Conservation (phyloP, 2,797 vertebrate species). For the Onychomys torridus region DNA sequence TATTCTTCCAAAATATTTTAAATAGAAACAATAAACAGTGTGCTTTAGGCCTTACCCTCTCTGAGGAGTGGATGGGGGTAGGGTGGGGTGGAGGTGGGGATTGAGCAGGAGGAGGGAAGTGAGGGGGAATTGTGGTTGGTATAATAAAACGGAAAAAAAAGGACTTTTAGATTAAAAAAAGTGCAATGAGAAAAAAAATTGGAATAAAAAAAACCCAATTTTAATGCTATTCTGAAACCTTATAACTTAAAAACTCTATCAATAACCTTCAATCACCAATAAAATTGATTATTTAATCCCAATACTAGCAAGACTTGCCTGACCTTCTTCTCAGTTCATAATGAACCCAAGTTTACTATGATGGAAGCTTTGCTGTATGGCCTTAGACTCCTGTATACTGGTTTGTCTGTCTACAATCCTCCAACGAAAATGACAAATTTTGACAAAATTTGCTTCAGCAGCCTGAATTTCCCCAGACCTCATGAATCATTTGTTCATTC, state of each 20-base stretch:
- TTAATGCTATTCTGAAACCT: background rate
- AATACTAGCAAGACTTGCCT: background rate
- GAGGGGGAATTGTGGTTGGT: too few relatives aligned
- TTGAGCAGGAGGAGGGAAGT: too few relatives aligned
- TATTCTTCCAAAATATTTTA: background rate
- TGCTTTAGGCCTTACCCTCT: background rate
- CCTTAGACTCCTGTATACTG: background rate
- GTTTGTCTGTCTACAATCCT: constrained; percentile 40
- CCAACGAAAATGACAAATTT: constrained; percentile 48
- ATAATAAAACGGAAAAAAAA: too few relatives aligned
- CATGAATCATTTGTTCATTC: constrained; percentile 57
- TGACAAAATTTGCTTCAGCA: constrained; percentile 57
- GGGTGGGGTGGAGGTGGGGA: too few relatives aligned
- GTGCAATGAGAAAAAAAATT: too few relatives aligned
- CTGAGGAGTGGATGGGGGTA: too few relatives aligned
- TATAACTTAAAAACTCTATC: background rate
- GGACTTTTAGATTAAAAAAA: too few relatives aligned
- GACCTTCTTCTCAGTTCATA: background rate
- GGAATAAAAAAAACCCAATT: background rate
- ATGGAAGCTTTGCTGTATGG: background rate
- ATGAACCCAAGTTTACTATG: background rate
- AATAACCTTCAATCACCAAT: background rate
- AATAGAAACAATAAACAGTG: background rate
- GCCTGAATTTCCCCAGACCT: constrained; percentile 30
- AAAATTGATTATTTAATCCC: background rate